Percentiles rank a stretch among this genome's conserved stretches.
phyloP scores from a whole-genome alignment of 1,140 invertebrate genomes.

The Leptinotarsa lineolata region DNA sequence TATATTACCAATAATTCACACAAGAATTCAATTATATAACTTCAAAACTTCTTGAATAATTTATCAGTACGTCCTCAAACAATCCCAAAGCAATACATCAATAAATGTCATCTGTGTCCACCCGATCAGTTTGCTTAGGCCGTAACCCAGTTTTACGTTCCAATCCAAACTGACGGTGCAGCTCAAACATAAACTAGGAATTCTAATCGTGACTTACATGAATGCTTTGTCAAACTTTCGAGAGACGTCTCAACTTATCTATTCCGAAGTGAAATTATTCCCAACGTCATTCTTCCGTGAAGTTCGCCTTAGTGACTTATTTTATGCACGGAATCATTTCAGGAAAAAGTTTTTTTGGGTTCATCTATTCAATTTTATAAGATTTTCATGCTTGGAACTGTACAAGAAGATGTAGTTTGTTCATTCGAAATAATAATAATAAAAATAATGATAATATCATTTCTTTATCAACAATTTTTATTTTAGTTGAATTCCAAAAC shows the following conservation, averaged over 20 bases:
- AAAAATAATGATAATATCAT: too few species aligned
- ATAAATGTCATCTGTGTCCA: neutral
- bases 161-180: neutral
- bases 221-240: neutral
- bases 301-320: constrained; percentile 5
- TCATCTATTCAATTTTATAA: too few species aligned
- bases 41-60: too few species aligned
- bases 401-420: too few species aligned
- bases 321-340: neutral
- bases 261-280: neutral
- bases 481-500: too few species aligned
- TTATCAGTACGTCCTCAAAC: too few species aligned
- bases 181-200: neutral
- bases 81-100: neutral
- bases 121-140: neutral
- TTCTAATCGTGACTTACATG: neutral
- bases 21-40: too few species aligned
- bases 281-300: neutral
- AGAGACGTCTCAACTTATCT: neutral
- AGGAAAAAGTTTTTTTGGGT: neutral
- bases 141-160: neutral
- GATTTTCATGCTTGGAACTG: too few species aligned
- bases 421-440: too few species aligned
- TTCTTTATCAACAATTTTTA: too few species aligned
- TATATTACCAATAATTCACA: too few species aligned